Conservation (phyloP, 2,113 vertebrate genomes). For the Addax nasomaculatus region DNA sequence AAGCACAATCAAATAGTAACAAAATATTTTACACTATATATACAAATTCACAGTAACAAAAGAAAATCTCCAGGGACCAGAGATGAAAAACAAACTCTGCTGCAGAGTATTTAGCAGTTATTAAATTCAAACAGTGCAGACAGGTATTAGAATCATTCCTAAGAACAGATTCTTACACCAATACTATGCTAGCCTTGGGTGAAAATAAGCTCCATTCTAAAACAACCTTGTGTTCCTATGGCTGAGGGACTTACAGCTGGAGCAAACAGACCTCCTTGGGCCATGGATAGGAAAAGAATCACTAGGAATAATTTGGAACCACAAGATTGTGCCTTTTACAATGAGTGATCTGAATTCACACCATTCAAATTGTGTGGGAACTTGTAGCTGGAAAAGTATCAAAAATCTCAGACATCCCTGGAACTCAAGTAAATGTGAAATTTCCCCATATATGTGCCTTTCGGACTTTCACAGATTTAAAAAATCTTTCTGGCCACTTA, state of each 20-base stretch:
- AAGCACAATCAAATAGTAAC: neutral
- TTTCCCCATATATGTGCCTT: neutral
- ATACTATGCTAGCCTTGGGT: neutral
- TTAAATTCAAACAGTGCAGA: constrained; percentile 34
- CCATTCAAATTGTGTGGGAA: neutral
- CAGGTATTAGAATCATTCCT: neutral
- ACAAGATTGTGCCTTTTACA: neutral
- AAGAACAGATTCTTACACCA: neutral
- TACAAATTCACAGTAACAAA: neutral
- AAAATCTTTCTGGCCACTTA: neutral
- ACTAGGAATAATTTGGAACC: neutral
- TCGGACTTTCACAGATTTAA: neutral
- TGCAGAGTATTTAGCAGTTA: constrained; percentile 36
- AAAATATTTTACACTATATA: constrained; percentile 3
- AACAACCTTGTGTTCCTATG: neutral
- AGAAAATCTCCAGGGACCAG: neutral
- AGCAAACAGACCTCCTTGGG: neutral
- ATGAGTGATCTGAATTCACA: neutral
- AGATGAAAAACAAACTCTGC: constrained; percentile 7
- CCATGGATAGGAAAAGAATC: neutral
- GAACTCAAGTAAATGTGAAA: neutral
- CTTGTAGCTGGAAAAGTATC: neutral
- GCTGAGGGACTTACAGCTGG: neutral
- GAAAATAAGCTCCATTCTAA: constrained; percentile 26
- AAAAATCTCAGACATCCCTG: neutral